These are phyloP conservation scores for Pemphigus obesinymphae DNA, from an alignment of 1,140 invertebrate genomes.

Conservation along the genomic window DNA sequence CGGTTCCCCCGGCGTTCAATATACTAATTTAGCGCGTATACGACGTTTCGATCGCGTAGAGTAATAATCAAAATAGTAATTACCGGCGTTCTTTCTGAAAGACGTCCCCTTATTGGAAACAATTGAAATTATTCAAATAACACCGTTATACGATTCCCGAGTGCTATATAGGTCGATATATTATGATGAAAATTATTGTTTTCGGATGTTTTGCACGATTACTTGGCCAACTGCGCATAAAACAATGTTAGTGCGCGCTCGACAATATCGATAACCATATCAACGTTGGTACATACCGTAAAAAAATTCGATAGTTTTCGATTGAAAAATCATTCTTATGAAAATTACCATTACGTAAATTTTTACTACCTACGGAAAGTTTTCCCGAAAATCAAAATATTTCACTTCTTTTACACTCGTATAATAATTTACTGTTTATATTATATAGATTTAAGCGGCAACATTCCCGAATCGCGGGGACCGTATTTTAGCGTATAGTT, in stretches of 20 bases:
- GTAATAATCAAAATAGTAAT: conserved; percentile 33
- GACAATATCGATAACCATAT: not conserved
- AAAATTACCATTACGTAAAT: not conserved
- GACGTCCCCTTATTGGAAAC: not conserved
- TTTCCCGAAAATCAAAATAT: not conserved
- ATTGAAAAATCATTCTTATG: not conserved
- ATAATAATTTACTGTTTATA: too few species aligned
- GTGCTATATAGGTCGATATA: too few species aligned
- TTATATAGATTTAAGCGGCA: not conserved
- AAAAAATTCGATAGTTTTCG: not conserved
- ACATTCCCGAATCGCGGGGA: too few species aligned
- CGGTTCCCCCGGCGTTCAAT: not conserved
- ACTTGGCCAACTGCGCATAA: not conserved
- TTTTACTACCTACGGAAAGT: not conserved
- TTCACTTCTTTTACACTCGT: not conserved
- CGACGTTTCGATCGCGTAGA: not conserved
- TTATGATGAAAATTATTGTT: not conserved
- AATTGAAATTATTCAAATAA: conserved; percentile 1
- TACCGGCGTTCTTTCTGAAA: not conserved
- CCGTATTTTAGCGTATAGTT: not conserved
- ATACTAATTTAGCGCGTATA: conserved; percentile 2
- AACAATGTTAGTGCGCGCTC: not conserved
- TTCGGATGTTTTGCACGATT: not conserved
- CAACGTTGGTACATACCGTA: not conserved
- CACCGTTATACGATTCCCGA: not conserved